Base-by-base conservation (phyloP, 2,797 vertebrate species). In the Takifugu rubripes region DNA sequence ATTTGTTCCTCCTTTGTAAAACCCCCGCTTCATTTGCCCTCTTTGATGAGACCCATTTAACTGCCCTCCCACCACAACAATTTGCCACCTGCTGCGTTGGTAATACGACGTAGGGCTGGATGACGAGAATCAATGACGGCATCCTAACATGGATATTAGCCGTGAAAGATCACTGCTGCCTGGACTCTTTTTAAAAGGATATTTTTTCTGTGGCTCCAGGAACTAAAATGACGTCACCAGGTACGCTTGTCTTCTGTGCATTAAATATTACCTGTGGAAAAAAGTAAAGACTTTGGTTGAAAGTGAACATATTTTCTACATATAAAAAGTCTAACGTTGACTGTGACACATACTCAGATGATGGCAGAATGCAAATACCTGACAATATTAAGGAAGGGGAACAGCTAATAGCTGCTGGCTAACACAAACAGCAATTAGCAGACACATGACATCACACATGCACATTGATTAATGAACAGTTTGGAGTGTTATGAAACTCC, bases 131-230 rank as follows among this genome's bases (percentile, higher is more conserved):
- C 36, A 40, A 40, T 40, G 12, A 40, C 31, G 3, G 10, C 36
- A 14, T 4, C 3, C 12, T 40, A 40, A 14, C 36, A 14, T 40
- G 17, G 17, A 25, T 6, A 11, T 27, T 52, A 25, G 12, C 3
- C 48, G n/a, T 2, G 42, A 54, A 57, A 48, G 56, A 40, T 36
- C 29, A 53, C 25, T 2, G 17, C 10, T 27, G 25, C 14, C 8
- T 44, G n/a, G 17, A 45, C 5, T 25, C 6, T 42, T 33, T 49
- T 3, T 2, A 42, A 85, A 93, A 94, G 92, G 93, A 94, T 94
- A 94, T 93, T 65, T 91, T 93, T 67, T 93, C 92, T 33, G 87
- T 90, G 31, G 93, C 83, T 78, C 91, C 93, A 43, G 92, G 91
- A 70, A 93, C 78, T 44, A 83, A 54, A 31, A 94, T 76, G 4